Percentiles rank a stretch among this genome's conserved stretches.
Evolutionary conservation across 2,797 vertebrate species (phyloP).

Genomic region (Poliocrania exsul): DNA sequence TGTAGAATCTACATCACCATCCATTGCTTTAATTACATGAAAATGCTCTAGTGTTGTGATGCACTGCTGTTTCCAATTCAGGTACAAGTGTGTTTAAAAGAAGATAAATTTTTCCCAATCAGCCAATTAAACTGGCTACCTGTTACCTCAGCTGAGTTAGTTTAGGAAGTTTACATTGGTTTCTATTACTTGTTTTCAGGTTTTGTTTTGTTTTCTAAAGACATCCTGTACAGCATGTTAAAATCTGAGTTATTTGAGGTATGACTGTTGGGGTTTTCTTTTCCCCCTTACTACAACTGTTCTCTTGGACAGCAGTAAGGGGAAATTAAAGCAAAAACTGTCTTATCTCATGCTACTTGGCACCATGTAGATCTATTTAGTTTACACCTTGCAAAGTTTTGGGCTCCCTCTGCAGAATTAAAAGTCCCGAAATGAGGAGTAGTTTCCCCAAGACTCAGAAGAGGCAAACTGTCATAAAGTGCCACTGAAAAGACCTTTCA

Average conservation of each 20-base stretch:
- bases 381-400: constrained; percentile 73
- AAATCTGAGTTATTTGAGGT: constrained; percentile 71
- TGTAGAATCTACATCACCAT: constrained; percentile 90
- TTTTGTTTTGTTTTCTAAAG: constrained; percentile 77
- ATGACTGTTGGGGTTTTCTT: constrained; percentile 45
- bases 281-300: constrained; percentile 19
- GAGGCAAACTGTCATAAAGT: constrained; percentile 76
- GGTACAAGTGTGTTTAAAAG: constrained; percentile 83
- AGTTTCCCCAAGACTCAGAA: constrained; percentile 77
- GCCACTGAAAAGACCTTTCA: constrained; percentile 79
- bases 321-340: constrained; percentile 56
- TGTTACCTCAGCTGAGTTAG: constrained; percentile 91
- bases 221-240: constrained; percentile 78
- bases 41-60: constrained; percentile 83
- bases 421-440: constrained; percentile 68
- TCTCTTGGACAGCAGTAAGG: constrained; percentile 54
- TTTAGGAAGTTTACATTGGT: constrained; percentile 89
- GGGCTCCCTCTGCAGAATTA: constrained; percentile 74
- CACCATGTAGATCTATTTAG: constrained; percentile 71
- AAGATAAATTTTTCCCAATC: constrained; percentile 81
- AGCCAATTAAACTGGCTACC: constrained; percentile 86
- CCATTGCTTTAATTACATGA: constrained; percentile 84
- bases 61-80: constrained; percentile 85
- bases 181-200: constrained; percentile 83
- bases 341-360: constrained; percentile 68